Evolutionary conservation across 2,888 invertebrate species (phyloP), one percentile per base, ranked within the genome.

Genomic region (Trachelus tabidus): DNA sequence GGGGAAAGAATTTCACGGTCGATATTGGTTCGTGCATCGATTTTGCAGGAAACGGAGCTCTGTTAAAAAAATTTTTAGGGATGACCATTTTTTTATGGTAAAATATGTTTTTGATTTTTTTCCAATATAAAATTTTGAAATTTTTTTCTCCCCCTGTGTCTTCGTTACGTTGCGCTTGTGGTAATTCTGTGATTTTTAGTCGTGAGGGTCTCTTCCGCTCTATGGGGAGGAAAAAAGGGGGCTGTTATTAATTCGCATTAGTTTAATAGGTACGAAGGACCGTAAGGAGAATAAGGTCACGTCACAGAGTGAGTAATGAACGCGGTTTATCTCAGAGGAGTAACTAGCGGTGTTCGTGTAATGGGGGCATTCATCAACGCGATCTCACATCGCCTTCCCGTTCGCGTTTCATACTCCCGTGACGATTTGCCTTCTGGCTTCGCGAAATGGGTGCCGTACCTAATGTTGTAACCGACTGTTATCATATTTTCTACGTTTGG

Each of bases 321-420:
- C 87, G 89, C 87, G 89, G 90, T 90, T 90, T 90, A 90, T 90
- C 90, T 89, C 87, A 85, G 88, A 86, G 88, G 88, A 90, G 89
- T 90, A 90, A 90, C 90, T 90, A 90, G 90, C 89, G 87, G 88
- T 90, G 90, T 89, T 90, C 90, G 89, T 89, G 90, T 90, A 90
- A 90, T 90, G 90, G 89, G 87, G 87, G 88, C 90, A 90, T 90
- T 90, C 90, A 90, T 90, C 90, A 90, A 87, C 89, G 87, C 87
- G 88, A 88, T 89, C 90, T 88, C 85, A 83, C 87, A 87, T 88
- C 89, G 87, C 87, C 87, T 88, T 87, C 37, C 73, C 79, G 84
- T 89, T 89, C 88, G 87, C 85, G 86, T 87, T 89, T 88, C 85
- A 85, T 86, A 88, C 88, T 86, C 88, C 85, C 88, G 85, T 85